Conservation (phyloP, 2,888 invertebrate genomes). For the Drosophila paramelanica region DNA sequence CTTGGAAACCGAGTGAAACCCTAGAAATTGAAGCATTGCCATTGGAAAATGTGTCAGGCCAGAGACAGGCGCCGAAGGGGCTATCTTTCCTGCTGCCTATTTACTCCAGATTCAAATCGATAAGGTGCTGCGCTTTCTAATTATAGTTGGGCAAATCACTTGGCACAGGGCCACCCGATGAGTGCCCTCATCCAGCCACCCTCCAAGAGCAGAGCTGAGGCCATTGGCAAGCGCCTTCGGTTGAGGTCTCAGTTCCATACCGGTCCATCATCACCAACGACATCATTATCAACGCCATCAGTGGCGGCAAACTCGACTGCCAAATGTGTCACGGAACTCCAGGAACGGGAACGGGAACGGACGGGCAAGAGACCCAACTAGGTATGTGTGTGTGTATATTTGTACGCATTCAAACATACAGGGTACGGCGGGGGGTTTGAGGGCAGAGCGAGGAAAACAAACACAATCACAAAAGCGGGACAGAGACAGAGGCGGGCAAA, state of each 20-base stretch:
- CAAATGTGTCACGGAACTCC: slow-evolving; percentile 67
- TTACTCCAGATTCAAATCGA: slow-evolving; percentile 1
- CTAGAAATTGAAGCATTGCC: slow-evolving; percentile 47
- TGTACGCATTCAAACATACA: background rate
- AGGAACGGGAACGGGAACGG: slow-evolving; percentile 34
- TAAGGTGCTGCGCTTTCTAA: slow-evolving; percentile 52
- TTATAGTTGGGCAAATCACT: slow-evolving; percentile 64
- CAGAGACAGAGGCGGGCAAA: slow-evolving; percentile 66
- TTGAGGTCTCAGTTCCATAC: slow-evolving; percentile 60
- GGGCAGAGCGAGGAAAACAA: slow-evolving; percentile 14
- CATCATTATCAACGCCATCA: slow-evolving; percentile 80
- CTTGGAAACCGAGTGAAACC: slow-evolving; percentile 49
- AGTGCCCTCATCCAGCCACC: slow-evolving; percentile 8
- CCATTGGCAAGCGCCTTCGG: slow-evolving; percentile 27
- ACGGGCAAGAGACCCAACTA: slow-evolving; percentile 30
- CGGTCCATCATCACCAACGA: slow-evolving; percentile 77
- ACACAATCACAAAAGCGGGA: slow-evolving; percentile 4
- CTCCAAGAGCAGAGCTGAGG: background rate
- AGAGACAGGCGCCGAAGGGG: background rate
- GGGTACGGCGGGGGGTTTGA: background rate
- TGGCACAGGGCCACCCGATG: slow-evolving; percentile 68
- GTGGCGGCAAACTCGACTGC: slow-evolving; percentile 49
- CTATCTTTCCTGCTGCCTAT: background rate
- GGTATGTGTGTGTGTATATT: background rate
- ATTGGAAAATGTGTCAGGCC: slow-evolving; percentile 49